These are phyloP conservation scores for Batillaria attramentaria DNA, from an alignment of 1,140 invertebrate species.

Conservation along the genomic window DNA sequence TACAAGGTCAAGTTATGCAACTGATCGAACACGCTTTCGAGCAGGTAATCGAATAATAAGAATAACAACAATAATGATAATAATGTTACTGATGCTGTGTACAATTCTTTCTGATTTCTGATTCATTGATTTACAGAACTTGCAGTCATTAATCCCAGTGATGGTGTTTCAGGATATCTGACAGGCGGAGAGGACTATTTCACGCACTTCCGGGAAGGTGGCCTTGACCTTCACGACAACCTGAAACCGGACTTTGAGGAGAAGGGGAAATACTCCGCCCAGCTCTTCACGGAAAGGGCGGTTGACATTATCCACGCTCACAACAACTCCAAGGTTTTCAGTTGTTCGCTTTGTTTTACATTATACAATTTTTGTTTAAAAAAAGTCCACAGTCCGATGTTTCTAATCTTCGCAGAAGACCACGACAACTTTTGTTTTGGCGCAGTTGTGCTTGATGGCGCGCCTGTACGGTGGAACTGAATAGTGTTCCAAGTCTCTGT, in stretches of 20 bases:
- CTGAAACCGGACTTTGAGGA: conserved; percentile 31
- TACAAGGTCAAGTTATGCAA: too few species aligned
- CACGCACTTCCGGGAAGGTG: conserved; percentile 41
- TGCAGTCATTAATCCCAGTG: too few species aligned
- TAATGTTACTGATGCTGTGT: too few species aligned
- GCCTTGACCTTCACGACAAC: conserved; percentile 51
- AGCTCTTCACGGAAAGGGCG: conserved; percentile 54
- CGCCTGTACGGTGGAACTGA: too few species aligned
- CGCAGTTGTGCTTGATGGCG: conserved; percentile 46
- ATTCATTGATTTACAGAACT: too few species aligned
- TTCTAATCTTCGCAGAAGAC: conserved; percentile 61
- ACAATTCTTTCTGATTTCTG: too few species aligned
- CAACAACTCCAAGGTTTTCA: conserved; percentile 30
- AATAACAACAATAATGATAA: too few species aligned
- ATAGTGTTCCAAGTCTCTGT: too few species aligned
- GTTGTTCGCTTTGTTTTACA: conserved; percentile 41
- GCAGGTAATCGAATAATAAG: too few species aligned
- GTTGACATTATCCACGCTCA: conserved; percentile 50
- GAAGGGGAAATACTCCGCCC: conserved; percentile 53
- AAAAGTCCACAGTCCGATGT: conserved; percentile 36
- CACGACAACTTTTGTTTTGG: conserved; percentile 47
- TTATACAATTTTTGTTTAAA: conserved; percentile 48
- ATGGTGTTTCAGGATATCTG: conserved; percentile 47
- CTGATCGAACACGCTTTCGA: too few species aligned
- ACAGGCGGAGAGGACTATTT: conserved; percentile 52